Base-by-base conservation (phyloP, 2,888 invertebrate genomes). In the Rhamnusium bicolor region DNA sequence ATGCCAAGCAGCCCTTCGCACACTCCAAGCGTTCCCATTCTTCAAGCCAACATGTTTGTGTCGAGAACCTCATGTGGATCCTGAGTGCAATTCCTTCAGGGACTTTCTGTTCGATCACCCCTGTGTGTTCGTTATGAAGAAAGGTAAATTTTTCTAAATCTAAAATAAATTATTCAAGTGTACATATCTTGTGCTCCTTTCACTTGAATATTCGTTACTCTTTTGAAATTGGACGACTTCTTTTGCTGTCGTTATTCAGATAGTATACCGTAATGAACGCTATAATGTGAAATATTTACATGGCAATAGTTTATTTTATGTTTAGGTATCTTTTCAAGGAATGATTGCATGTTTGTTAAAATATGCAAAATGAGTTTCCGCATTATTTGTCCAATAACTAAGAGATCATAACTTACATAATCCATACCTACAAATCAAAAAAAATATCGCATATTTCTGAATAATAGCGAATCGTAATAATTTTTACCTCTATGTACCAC, bases 91-190 rank as follows among this genome's bases (percentile, higher is more conserved):
- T 91, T 94, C 95, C 86, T 96, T 97, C 91, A 93, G 95, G 87
- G 96, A 96, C 90, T 96, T 96, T 89, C 92, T 97, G 81, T 96
- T 96, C 89, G 96, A 96, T 89, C 97, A 97, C 90, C 96, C 96
- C 76, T 97, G 97, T 90, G 94, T 95, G 85, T 95, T 95, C 89
- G 96, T 96, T 81, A 91, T 93, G 86, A 95, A 95, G 89, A 96
- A 96, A 92, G 96, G 96, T 96, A 89, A 89, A 90, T 81, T 62
- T 62, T 66, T 24, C n/a, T 8, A 40, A 19, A 46, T 46, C 10
- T 32, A 16, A 46, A 46, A 56, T 67, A 51, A 67, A 67, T 54
- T 67, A 65, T 65, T 53, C 65, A 65, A 19, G 63, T 54, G 24
- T 8, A 18, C 61, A 4, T 47, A 10, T 40, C 12, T 21, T 18